Conservation (phyloP, 1,140 invertebrate species). For the Rhagoletis pomonella region DNA sequence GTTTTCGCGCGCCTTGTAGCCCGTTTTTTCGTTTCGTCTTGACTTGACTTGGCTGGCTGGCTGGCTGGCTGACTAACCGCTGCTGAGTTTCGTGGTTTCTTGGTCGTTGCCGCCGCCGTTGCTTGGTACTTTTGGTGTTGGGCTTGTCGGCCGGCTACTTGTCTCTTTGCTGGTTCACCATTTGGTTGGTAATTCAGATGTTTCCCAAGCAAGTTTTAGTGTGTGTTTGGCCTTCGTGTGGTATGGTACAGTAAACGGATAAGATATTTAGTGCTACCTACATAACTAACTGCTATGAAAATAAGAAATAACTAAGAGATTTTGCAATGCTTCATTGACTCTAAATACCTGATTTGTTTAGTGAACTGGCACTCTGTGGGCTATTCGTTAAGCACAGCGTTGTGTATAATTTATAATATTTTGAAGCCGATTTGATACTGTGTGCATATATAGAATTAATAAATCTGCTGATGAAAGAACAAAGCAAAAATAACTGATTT, state of each 20-base stretch:
- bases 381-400: background rate
- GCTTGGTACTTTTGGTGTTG: background rate
- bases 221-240: constrained; percentile 74
- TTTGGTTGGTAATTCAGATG: constrained; percentile 58
- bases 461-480: no score
- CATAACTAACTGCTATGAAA: background rate
- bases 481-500: background rate
- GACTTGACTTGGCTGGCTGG: constrained; percentile 10
- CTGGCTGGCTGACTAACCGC: background rate
- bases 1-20: constrained; percentile 13
- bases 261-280: background rate
- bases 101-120: background rate
- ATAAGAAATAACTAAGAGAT: background rate
- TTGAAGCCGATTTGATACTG: background rate
- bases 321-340: constrained; percentile 3
- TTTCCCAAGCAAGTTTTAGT: constrained; percentile 73
- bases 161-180: background rate
- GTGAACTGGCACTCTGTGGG: background rate
- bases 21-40: background rate
- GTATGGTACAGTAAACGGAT: constrained; percentile 72
- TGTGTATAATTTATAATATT: background rate
- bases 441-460: background rate
- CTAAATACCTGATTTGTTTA: background rate
- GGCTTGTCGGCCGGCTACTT: constrained; percentile 47
- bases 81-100: constrained; percentile 36